Percentiles rank a stretch among this genome's conserved stretches.
Evolutionary conservation across 2,888 invertebrate species (phyloP).

Genomic region (Thymelicus lineola): DNA sequence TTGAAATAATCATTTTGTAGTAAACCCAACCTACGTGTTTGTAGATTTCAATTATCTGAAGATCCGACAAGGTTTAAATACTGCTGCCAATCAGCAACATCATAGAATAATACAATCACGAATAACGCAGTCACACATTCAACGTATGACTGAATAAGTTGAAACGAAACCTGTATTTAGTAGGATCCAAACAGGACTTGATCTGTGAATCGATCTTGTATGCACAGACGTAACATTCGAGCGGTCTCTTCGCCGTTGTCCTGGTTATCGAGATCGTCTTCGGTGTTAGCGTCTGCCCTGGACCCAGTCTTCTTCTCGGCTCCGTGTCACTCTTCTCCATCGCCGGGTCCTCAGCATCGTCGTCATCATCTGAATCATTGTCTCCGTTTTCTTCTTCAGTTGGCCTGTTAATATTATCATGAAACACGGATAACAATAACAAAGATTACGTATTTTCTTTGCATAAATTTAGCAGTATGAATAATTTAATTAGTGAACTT

Average conservation of each 20-base stretch:
- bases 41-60: no score
- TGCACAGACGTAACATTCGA: constrained; percentile 76
- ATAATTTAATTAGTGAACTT: no score
- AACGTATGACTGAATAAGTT: no score
- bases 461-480: no score
- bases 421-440: no score
- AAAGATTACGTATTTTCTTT: neutral
- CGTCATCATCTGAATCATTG: constrained; percentile 62
- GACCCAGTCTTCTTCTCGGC: constrained; percentile 43
- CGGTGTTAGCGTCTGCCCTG: constrained; percentile 45
- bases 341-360: constrained; percentile 59
- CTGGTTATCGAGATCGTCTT: constrained; percentile 53
- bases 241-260: constrained; percentile 60
- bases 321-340: constrained; percentile 49
- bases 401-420: neutral
- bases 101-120: no score
- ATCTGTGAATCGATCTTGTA: constrained; percentile 68
- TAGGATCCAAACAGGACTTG: constrained; percentile 72
- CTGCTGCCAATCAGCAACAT: no score
- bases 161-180: constrained; percentile 65
- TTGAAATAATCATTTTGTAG: no score
- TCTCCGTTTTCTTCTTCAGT: constrained; percentile 53
- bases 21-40: no score
- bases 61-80: no score
- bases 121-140: no score